Evolutionary conservation across 2,797 vertebrate genomes (phyloP).

Genomic region (Poeciliopsis infans): DNA sequence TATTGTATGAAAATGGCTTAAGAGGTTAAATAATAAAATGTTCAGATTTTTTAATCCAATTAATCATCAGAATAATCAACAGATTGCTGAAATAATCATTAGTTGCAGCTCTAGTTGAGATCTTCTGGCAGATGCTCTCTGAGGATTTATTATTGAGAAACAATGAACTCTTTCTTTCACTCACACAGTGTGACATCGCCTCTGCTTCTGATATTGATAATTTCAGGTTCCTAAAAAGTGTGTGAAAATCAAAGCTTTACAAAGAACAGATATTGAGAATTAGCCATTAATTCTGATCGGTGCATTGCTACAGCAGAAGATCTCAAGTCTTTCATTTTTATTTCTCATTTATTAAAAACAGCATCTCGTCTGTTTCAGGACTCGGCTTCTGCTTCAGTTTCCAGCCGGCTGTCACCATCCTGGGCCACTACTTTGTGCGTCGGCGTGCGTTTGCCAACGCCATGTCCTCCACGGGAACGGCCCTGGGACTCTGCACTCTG

Average conservation of each 20-base stretch:
- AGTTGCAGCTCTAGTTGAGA: no score
- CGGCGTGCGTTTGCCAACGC: conserved; percentile 88
- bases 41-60: no score
- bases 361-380: conserved; percentile 72
- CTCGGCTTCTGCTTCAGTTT: conserved; percentile 94
- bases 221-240: not conserved
- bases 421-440: conserved; percentile 91
- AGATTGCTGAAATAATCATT: no score
- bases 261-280: not conserved
- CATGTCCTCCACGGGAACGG: conserved; percentile 88
- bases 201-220: not conserved
- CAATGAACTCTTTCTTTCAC: not conserved
- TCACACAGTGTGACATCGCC: conserved; percentile 1
- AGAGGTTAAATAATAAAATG: no score
- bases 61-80: no score
- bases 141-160: not conserved
- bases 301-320: not conserved
- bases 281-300: not conserved
- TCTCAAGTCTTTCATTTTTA: not conserved
- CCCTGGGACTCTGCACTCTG: conserved; percentile 87
- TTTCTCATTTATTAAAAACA: not conserved
- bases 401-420: conserved; percentile 89
- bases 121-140: no score
- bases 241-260: not conserved
- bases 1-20: no score